These are phyloP conservation scores for Prosapia bicincta DNA, from an alignment of 2,888 invertebrate genomes.

Conservation along the genomic window DNA sequence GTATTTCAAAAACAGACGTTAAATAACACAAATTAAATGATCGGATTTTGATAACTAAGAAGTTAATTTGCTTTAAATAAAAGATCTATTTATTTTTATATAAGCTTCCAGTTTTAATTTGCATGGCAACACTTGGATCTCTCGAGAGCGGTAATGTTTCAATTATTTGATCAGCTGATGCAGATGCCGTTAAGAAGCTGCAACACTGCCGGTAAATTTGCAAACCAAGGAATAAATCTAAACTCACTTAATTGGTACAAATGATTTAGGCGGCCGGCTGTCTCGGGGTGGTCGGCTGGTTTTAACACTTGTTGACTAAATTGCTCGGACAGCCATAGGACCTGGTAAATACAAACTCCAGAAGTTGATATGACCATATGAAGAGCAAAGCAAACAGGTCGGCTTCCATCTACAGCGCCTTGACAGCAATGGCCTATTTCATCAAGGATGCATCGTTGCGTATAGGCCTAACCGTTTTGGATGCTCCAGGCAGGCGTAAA, in stretches of 20 bases:
- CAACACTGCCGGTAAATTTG: too few species aligned
- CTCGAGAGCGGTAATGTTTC: too few species aligned
- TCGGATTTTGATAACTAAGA: too few species aligned
- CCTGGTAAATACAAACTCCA: neutral
- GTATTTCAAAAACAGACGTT: too few species aligned
- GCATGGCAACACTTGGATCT: too few species aligned
- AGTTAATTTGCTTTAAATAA: too few species aligned
- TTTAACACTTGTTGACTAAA: neutral
- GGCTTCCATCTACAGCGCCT: neutral
- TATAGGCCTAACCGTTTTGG: neutral
- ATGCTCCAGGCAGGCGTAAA: too few species aligned
- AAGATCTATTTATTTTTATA: too few species aligned
- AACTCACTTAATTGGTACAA: neutral
- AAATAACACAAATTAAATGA: too few species aligned
- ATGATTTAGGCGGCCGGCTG: neutral
- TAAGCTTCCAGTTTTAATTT: too few species aligned
- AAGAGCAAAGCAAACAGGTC: neutral
- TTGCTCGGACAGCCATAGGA: neutral
- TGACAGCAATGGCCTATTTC: slow-evolving; percentile 2
- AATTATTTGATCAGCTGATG: too few species aligned
- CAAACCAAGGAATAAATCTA: neutral
- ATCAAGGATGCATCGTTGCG: neutral
- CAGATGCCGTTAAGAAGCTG: too few species aligned
- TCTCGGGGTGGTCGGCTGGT: neutral
- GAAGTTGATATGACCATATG: slow-evolving; percentile 2